Conservation (phyloP, 2,113 vertebrate species). For the Athene cunicularia region DNA sequence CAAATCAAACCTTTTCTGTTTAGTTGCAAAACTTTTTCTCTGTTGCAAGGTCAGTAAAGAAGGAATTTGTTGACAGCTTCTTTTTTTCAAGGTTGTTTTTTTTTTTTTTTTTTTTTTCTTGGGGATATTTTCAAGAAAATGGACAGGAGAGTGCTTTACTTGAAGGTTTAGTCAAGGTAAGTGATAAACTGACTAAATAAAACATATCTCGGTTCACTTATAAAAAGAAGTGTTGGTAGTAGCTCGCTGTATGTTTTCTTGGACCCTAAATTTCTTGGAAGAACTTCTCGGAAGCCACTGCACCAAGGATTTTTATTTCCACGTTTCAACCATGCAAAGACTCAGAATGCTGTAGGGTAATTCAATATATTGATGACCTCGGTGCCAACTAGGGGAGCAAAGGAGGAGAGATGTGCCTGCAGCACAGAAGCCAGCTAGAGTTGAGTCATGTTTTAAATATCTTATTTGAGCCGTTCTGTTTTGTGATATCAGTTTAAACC, state of each 20-base stretch:
- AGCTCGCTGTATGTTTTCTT: not conserved
- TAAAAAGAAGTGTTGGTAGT: not conserved
- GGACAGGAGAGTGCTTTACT: not conserved
- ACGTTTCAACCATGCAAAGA: not conserved
- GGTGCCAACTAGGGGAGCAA: not conserved
- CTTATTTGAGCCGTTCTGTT: not conserved
- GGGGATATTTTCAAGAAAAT: not conserved
- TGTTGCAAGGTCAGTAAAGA: not conserved
- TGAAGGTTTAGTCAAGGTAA: not conserved
- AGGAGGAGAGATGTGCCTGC: not conserved
- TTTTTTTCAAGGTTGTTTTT: not conserved
- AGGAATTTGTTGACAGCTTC: not conserved
- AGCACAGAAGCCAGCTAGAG: not conserved
- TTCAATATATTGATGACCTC: not conserved
- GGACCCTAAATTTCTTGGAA: not conserved
- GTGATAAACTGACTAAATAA: not conserved
- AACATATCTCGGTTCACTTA: not conserved
- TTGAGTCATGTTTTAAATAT: not conserved
- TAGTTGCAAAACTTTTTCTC: not conserved
- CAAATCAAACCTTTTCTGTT: not conserved
- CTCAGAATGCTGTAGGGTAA: not conserved
- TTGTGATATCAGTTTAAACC: not conserved
- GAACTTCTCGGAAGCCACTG: not conserved
- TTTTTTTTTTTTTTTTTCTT: not conserved
- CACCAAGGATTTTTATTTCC: not conserved